Base-by-base conservation (phyloP, 2,888 invertebrate genomes). In the Adelphocoris suturalis region DNA sequence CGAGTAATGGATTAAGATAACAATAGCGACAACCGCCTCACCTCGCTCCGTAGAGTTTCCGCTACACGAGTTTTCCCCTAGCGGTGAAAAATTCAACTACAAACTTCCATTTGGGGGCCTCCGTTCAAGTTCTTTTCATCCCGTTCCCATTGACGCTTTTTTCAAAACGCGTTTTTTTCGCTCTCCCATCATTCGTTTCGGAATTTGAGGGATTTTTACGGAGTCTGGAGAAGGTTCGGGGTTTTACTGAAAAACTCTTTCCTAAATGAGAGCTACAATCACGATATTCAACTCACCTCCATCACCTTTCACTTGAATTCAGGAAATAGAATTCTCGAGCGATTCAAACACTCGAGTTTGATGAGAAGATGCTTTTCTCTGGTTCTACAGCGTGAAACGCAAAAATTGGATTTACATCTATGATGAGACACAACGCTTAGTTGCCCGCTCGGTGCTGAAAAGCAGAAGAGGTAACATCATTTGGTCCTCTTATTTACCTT, bases 31-130 rank as follows among this genome's bases (percentile, higher is more conserved):
- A 68, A 68, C 68, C 68, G 27, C 57, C 57, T 37, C 85, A 55
- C 37, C 57, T 61, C 48, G 48, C 57, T 37, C 61, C 28, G 13
- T 11, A 16, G 37, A 57, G 55, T 52, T 85, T 57, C 85, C 55
- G 57, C 55, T n/a, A 61, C 57, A 23, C 48, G 82, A 55, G 82
- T 52, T 82, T 82, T 82, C 16, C 37, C 82, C 55, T 78, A n/a
- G 11, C 82, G 23, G 82, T 82, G 82, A 85, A 85, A 85, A 85
- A 85, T 85, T 85, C 37, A 85, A 85, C 52, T 82, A 82, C 52
- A 85, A 85, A 85, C 85, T 57, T 61, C 85, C 82, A 82, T 82
- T 82, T 52, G 82, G 37, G 37, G 52, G 14, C 48, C 82, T 19
- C 19, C 57, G 61, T 85, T 85, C 85, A 61, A 16, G 13, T 12